Percentiles rank a stretch among this genome's conserved stretches.
Conservation (phyloP, 1,140 invertebrate genomes). For the Trachelipus rathkii region DNA sequence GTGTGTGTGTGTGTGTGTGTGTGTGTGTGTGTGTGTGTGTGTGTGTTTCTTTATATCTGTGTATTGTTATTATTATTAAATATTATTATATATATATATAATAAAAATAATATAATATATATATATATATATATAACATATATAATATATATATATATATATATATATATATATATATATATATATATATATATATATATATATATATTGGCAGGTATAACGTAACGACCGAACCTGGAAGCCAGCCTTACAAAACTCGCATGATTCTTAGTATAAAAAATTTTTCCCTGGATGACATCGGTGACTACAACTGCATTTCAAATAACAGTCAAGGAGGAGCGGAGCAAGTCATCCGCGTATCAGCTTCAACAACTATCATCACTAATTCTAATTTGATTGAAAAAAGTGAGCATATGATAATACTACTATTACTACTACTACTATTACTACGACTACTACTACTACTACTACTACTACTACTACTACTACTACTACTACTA, state of each 20-base stretch:
- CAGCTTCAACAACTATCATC: constrained; percentile 26
- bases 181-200: constrained; percentile 56
- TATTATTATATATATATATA: not conserved
- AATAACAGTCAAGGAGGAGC: constrained; percentile 88
- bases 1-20: too few species aligned
- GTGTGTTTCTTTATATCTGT: too few species aligned
- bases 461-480: too few species aligned
- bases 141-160: not conserved
- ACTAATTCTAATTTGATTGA: constrained; percentile 33
- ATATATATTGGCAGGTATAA: constrained; percentile 45
- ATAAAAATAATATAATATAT: not conserved
- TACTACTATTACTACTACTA: not conserved
- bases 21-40: too few species aligned
- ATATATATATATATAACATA: too few species aligned
- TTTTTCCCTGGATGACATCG: constrained; percentile 72
- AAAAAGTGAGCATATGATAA: constrained; percentile 29
- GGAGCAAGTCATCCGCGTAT: constrained; percentile 67
- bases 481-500: too few species aligned
- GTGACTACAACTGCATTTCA: constrained; percentile 85
- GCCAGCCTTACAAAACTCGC: constrained; percentile 68
- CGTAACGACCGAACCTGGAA: constrained; percentile 29
- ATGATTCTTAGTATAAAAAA: constrained; percentile 74
- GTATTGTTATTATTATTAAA: too few species aligned
- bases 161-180: not conserved
- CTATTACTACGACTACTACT: not conserved